A percentile compares a stretch with the other conserved stretches of the same genome.
phyloP scores from a whole-genome alignment of 2,797 vertebrate genomes.

The Epinephelus awoara region DNA sequence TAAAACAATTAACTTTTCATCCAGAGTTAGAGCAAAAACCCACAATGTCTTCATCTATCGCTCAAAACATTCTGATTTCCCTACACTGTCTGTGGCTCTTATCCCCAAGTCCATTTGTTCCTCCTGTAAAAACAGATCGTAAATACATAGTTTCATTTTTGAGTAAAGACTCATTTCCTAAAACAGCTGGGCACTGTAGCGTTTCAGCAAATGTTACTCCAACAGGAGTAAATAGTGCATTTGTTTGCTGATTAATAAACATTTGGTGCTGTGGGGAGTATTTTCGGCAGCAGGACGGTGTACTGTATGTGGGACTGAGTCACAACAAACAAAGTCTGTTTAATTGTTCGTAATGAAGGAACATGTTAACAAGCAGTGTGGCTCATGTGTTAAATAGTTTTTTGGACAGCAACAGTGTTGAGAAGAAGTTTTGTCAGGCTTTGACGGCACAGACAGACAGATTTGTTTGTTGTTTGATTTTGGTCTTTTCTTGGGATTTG shows the following conservation, averaged over 20 bases:
- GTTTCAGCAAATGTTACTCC: neutral
- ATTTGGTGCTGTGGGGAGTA: neutral
- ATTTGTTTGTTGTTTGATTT: neutral
- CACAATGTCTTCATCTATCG: neutral
- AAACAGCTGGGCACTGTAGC: neutral
- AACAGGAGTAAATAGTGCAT: neutral
- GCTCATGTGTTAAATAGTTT: slow-evolving; percentile 7
- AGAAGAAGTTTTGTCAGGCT: neutral
- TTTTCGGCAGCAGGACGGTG: neutral
- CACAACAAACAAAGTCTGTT: slow-evolving; percentile 11
- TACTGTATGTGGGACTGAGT: neutral
- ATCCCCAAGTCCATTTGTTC: neutral
- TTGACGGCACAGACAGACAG: no score
- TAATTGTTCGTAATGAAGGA: neutral
- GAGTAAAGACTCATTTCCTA: neutral
- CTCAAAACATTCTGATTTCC: neutral
- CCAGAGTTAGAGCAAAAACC: neutral
- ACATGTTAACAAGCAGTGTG: slow-evolving; percentile 6
- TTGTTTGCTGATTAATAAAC: neutral
- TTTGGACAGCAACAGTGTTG: neutral
- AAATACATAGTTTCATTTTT: neutral
- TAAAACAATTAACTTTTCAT: neutral
- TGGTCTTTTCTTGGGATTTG: neutral
- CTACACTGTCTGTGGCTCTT: neutral
- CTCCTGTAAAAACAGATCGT: neutral